Conservation (phyloP, 2,797 vertebrate species). For the Prionace glauca region DNA sequence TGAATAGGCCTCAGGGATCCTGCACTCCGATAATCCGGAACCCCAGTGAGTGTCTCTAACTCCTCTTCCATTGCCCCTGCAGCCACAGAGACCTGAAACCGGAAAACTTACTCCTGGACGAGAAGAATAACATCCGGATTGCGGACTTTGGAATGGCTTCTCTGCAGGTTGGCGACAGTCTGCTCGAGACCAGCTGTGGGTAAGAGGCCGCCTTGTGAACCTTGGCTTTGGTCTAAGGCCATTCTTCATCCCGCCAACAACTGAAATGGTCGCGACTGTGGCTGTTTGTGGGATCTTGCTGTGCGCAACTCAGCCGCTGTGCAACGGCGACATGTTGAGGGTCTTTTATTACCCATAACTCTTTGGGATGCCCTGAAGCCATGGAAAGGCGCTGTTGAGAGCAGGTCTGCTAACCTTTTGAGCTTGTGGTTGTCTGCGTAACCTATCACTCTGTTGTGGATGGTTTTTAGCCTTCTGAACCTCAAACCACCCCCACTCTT, state of each 20-base stretch:
- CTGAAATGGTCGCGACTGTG: background rate
- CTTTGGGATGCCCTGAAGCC: background rate
- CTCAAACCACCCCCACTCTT: background rate
- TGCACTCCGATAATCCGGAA: background rate
- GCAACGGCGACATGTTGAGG: background rate
- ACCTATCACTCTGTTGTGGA: background rate
- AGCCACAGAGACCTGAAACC: constrained; percentile 91
- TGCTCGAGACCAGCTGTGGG: constrained; percentile 88
- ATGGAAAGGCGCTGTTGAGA: background rate
- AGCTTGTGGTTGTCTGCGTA: background rate
- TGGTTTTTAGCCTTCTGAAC: background rate
- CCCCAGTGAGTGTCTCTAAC: background rate
- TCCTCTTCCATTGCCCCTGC: constrained; percentile 8
- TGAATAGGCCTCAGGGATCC: background rate
- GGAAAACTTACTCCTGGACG: constrained; percentile 83
- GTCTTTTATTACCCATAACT: background rate
- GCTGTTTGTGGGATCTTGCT: background rate
- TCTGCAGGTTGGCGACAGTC: constrained; percentile 86
- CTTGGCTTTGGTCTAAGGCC: background rate
- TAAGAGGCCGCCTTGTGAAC: constrained; percentile 53
- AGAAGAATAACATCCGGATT: constrained; percentile 88
- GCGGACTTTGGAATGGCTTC: constrained; percentile 91
- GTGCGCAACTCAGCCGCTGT: background rate
- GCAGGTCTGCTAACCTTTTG: background rate
- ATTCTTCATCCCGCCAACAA: background rate